These are phyloP conservation scores for Pentamera pediparva DNA, from an alignment of 53 echinoderm and acorn worm species.

Conservation along the genomic window DNA sequence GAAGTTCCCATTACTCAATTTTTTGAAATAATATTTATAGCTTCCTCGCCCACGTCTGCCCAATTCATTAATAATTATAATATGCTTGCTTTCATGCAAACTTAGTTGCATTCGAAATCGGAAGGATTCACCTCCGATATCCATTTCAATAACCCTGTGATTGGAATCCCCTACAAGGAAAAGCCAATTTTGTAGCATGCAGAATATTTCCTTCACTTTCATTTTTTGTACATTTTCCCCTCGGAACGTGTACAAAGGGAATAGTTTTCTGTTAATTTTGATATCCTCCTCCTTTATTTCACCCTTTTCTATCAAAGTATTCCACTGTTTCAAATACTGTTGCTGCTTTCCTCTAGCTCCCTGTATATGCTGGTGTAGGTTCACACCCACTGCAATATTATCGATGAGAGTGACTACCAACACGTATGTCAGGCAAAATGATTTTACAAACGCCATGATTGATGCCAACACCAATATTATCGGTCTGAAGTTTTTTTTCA, in stretches of 20 bases:
- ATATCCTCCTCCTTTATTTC: background rate
- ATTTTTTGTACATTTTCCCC: conserved; percentile 28
- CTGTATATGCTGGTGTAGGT: background rate
- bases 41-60: background rate
- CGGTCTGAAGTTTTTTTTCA: background rate
- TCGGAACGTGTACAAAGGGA: background rate
- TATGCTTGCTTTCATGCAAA: background rate
- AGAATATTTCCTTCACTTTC: conserved; percentile 31
- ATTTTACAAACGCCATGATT: background rate
- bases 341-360: background rate
- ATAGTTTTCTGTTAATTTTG: background rate
- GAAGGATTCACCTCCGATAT: background rate
- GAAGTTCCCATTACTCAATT: background rate
- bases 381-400: background rate
- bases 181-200: conserved; percentile 25
- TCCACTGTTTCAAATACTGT: background rate
- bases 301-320: background rate
- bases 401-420: background rate
- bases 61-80: background rate
- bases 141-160: background rate
- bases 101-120: background rate
- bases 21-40: background rate
- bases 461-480: background rate
- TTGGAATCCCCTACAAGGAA: background rate
- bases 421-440: background rate